Evolutionary conservation across 2,888 invertebrate species (phyloP).

Genomic region (Drosophila pseudotalamancana): DNA sequence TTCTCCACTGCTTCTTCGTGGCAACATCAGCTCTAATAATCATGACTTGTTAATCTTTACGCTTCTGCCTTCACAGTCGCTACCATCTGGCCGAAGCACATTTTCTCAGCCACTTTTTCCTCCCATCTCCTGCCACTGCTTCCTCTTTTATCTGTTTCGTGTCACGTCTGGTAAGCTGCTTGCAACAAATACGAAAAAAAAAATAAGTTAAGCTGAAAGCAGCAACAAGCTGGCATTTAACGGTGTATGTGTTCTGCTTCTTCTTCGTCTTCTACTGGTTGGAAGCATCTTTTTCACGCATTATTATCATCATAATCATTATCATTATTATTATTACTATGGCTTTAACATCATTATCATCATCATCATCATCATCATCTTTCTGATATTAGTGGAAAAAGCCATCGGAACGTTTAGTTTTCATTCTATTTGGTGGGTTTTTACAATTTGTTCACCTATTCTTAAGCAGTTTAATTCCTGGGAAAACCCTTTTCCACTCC

Average conservation of each 20-base stretch:
- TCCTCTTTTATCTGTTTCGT: conserved; percentile 10
- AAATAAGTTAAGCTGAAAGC: conserved; percentile 1
- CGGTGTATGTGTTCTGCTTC: conserved; percentile 37
- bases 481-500: conserved; percentile 3
- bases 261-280: background rate
- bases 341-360: background rate
- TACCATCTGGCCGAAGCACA: conserved; percentile 11
- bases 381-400: conserved; percentile 58
- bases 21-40: conserved; percentile 68
- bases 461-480: background rate
- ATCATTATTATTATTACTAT: conserved; percentile 4
- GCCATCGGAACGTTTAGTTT: conserved; percentile 56
- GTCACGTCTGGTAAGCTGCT: conserved; percentile 39
- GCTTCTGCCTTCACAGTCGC: conserved; percentile 59
- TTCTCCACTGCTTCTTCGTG: background rate
- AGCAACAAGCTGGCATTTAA: conserved; percentile 43
- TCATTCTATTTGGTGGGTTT: background rate
- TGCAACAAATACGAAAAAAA: conserved; percentile 5
- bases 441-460: conserved; percentile 13
- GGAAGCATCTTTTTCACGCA: conserved; percentile 54
- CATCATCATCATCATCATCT: conserved; percentile 38
- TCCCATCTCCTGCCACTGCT: background rate
- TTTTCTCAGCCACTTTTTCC: conserved; percentile 6
- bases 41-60: conserved; percentile 80
- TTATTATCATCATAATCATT: conserved; percentile 34